Conservation (phyloP, 2,797 vertebrate species). For the Luscinia megarhynchos region DNA sequence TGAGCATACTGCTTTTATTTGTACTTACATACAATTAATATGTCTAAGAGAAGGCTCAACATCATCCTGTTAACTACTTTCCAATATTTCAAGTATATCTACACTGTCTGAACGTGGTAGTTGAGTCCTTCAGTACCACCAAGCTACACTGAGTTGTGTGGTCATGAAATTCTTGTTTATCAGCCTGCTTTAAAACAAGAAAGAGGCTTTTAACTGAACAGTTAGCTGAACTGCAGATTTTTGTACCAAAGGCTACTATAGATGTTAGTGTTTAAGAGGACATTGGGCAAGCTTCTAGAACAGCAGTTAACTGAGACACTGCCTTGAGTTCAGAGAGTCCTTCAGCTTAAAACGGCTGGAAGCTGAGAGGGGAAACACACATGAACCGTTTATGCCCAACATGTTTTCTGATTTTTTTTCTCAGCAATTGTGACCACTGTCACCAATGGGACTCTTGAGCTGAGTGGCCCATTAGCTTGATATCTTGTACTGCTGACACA, state of each 20-base stretch:
- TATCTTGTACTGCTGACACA: not conserved
- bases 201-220: not conserved
- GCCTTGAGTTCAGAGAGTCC: not conserved
- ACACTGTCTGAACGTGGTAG: not conserved
- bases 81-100: not conserved
- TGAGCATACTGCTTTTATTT: not conserved
- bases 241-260: not conserved
- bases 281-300: not conserved
- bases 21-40: not conserved
- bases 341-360: not conserved
- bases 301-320: not conserved
- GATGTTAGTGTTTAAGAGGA: not conserved
- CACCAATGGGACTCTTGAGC: not conserved
- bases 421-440: accelerated
- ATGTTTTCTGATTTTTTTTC: not conserved
- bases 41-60: not conserved
- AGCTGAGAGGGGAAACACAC: not conserved
- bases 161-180: not conserved
- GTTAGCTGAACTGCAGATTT: not conserved
- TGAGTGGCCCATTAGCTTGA: not conserved
- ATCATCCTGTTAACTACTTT: not conserved
- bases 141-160: accelerated
- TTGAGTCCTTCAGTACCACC: not conserved
- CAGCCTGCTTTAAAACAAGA: not conserved
- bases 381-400: accelerated